Evolutionary conservation across 1,140 invertebrate genomes (phyloP).

Genomic region (Coboldia fuscipes): DNA sequence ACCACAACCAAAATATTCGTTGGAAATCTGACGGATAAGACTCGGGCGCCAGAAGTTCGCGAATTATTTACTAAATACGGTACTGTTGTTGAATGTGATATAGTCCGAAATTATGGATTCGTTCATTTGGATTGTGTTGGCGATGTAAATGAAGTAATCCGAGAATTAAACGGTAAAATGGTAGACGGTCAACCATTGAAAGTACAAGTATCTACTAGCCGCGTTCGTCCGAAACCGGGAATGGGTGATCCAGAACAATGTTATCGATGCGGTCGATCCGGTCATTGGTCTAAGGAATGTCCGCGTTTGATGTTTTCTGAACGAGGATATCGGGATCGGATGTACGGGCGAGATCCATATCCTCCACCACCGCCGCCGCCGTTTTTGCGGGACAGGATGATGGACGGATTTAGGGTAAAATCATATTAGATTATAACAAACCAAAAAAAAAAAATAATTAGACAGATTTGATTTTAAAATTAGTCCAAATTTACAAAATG

Average conservation of each 20-base stretch:
- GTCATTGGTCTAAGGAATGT: conserved; percentile 90
- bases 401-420: conserved; percentile 70
- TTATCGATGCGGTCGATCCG: conserved; percentile 79
- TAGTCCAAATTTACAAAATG: too few relatives aligned
- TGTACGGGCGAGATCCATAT: conserved; percentile 65
- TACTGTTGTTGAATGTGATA: conserved; percentile 75
- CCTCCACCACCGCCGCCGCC: conserved; percentile 63
- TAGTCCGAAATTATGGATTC: conserved; percentile 80
- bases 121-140: conserved; percentile 67
- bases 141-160: conserved; percentile 64
- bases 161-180: conserved; percentile 64
- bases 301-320: conserved; percentile 51
- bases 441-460: too few relatives aligned
- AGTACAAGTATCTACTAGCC: conserved; percentile 75
- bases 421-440: too few relatives aligned
- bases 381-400: conserved; percentile 66
- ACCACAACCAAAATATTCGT: conserved; percentile 79
- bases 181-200: conserved; percentile 74
- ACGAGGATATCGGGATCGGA: conserved; percentile 58
- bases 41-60: conserved; percentile 66
- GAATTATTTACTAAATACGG: conserved; percentile 73
- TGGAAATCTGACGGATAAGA: conserved; percentile 73
- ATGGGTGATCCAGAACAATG: conserved; percentile 90
- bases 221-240: conserved; percentile 75
- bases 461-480: too few relatives aligned